phyloP scores from a whole-genome alignment of 2,888 invertebrate genomes.

The Caenorhabditis sinica region DNA sequence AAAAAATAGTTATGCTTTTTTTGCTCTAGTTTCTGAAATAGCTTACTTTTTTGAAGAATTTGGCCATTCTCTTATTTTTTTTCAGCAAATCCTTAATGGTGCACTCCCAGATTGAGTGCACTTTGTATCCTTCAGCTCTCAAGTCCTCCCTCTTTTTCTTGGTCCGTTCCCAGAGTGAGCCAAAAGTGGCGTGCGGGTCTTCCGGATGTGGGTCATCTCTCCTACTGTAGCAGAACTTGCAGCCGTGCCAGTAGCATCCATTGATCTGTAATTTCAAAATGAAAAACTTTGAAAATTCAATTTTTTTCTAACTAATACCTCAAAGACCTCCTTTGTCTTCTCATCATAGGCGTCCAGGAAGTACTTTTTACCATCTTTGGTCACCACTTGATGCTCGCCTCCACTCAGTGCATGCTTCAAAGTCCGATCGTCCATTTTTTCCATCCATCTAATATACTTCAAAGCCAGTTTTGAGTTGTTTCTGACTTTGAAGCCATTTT shows the following conservation, averaged over 20 bases:
- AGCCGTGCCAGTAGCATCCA: not conserved
- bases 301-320: too few relatives aligned
- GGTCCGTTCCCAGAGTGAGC: not conserved
- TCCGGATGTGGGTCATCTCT: not conserved
- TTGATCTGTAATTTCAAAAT: not conserved
- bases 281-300: not conserved
- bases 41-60: not conserved
- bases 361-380: too few relatives aligned
- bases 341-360: too few relatives aligned
- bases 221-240: not conserved
- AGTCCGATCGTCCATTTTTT: too few relatives aligned
- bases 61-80: not conserved
- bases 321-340: too few relatives aligned
- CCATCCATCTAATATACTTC: too few relatives aligned
- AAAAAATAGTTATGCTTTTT: not conserved
- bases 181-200: not conserved
- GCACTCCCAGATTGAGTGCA: not conserved
- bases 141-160: not conserved
- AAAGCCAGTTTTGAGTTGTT: not conserved
- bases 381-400: too few relatives aligned
- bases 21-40: not conserved
- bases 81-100: not conserved
- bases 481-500: too few relatives aligned
- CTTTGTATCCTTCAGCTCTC: not conserved
- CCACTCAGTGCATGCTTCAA: too few relatives aligned